A percentile compares a stretch with the other conserved stretches of the same genome.
Conservation (phyloP, 2,888 invertebrate genomes). For the Blera fallax region DNA sequence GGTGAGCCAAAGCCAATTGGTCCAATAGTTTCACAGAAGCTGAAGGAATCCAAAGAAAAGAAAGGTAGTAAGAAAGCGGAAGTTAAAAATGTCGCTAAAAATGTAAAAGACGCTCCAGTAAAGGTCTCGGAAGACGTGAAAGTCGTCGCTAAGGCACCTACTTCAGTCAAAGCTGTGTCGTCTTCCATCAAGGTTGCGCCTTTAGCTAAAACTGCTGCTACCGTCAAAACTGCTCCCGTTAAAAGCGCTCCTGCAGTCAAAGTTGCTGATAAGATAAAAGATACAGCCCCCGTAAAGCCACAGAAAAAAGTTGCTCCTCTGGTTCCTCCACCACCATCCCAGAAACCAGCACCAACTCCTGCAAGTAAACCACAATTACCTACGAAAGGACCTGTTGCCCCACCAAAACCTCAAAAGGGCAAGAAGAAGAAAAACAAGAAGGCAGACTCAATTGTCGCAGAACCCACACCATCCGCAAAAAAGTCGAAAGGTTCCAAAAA, state of each 20-base stretch:
- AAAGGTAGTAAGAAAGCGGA: background rate
- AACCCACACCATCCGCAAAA: background rate
- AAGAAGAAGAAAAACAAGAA: conserved; percentile 26
- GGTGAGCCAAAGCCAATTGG: background rate
- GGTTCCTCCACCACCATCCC: background rate
- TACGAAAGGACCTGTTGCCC: background rate
- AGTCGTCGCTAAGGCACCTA: background rate
- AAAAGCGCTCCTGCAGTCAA: background rate
- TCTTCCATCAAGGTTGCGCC: too few relatives aligned
- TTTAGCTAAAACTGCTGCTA: background rate
- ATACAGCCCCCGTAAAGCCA: background rate
- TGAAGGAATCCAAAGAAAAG: background rate
- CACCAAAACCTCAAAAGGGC: background rate
- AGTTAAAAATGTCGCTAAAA: background rate
- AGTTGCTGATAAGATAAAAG: background rate
- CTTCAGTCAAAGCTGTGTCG: background rate
- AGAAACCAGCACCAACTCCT: background rate
- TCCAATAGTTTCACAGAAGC: background rate
- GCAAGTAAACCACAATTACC: background rate
- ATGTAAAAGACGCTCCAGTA: background rate
- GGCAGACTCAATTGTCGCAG: background rate
- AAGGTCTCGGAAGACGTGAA: background rate
- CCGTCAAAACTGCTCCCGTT: background rate
- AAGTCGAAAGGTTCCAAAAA: conserved; percentile 1
- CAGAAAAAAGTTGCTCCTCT: background rate